Base-by-base conservation (phyloP, 2,888 invertebrate species). In the Eudemis profundana region DNA sequence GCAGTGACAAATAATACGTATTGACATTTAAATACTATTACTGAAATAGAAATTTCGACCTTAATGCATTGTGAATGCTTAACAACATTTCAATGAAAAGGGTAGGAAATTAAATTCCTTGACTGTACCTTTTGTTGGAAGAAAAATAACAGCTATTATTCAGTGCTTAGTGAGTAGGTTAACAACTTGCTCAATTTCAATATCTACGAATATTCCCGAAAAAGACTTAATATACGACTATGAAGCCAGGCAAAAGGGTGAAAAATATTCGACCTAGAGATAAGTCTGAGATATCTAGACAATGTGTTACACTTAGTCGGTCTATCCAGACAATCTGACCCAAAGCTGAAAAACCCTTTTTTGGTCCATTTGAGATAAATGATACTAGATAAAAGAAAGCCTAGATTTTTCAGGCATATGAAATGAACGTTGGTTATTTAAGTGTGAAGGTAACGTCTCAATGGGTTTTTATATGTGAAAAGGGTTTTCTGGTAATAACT, bases 351-450 rank as follows among this genome's bases (percentile, higher is more conserved):
- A n/a, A 21, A 21, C 23, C 46, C 23, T 46, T 46, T 46, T 10
- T 17, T n/a, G 21, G 23, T 46, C 46, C 21, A 21, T 46, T 46
- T 12, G 46, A 46, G 23, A 46, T 46, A 46, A 23, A 46, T 21
- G 23, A 46, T 46, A 23, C 21, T n/a, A 23, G 46, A 46, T 23
- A 21, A 46, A 46, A n/a, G 19, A 23, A 23, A 46, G 3, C n/a
- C 12, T 23, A 23, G 42, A 46, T 46, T 33, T 33, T 33, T n/a
- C 23, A 46, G 21, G 12, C 14, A 19, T 21, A 7, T 23, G n/a
- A 1, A n/a, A 46, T 46, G 14, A 23, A 12, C 4, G 12, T 46
- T 46, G 10, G 4, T 12, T 46, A 21, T 33, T 33, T 33, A 33
- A 33, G 33, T 33, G 33, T 33, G n/a, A 33, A 33, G 5, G 23